phyloP scores from a whole-genome alignment of 2,113 vertebrate genomes.

The Lampris incognitus region DNA sequence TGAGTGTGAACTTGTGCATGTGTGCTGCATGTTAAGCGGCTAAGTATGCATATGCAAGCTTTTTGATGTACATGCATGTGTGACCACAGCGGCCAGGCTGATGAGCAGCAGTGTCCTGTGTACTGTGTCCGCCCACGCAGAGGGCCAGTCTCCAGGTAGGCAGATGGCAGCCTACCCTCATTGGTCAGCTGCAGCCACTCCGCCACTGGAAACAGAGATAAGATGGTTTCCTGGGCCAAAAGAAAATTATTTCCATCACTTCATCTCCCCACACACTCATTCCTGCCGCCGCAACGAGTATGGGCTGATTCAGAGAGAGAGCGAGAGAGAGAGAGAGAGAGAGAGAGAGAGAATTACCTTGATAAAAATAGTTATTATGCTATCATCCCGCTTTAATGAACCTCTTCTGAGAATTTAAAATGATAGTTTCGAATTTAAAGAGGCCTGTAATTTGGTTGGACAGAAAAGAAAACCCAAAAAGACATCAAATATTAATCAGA shows the following conservation, averaged over 20 bases:
- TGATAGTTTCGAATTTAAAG: constrained; percentile 5
- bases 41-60: constrained; percentile 4
- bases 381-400: constrained; percentile 42
- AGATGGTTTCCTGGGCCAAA: constrained; percentile 52
- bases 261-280: constrained; percentile 41
- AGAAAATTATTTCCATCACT: constrained; percentile 52
- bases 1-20: background rate
- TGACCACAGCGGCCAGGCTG: constrained; percentile 42
- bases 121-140: constrained; percentile 58
- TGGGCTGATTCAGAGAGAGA: constrained; percentile 54
- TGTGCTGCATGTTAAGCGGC: constrained; percentile 32
- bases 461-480: background rate
- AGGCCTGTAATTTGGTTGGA: constrained; percentile 27
- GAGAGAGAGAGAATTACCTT: constrained; percentile 34
- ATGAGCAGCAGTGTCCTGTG: constrained; percentile 55
- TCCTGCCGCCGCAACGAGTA: constrained; percentile 27
- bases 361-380: constrained; percentile 57
- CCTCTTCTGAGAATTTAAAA: constrained; percentile 39
- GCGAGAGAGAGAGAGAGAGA: constrained; percentile 27
- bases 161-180: constrained; percentile 50
- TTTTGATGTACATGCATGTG: constrained; percentile 20
- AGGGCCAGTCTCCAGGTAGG: constrained; percentile 72
- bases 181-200: constrained; percentile 59
- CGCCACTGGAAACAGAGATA: constrained; percentile 51
- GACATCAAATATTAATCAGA: too few relatives aligned